Percentiles rank a stretch among this genome's conserved stretches.
These are phyloP conservation scores for Tuberolachnus salignus DNA, from an alignment of 2,888 invertebrate genomes.

Conservation along the genomic window DNA sequence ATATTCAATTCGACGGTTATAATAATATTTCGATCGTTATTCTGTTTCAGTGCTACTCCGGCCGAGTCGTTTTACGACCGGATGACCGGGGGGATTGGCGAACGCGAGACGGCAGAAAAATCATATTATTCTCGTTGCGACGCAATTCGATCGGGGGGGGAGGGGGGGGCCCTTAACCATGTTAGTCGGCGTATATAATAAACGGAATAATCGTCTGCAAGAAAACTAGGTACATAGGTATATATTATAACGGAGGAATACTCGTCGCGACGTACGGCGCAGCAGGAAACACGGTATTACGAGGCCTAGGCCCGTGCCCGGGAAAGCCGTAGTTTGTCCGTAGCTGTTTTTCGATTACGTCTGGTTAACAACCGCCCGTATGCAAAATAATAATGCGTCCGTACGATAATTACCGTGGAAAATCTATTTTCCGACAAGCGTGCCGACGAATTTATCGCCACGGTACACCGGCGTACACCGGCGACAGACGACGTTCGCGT, in stretches of 20 bases:
- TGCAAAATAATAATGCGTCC: not conserved
- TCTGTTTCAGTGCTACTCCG: not conserved
- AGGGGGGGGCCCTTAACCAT: too few relatives aligned
- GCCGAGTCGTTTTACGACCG: slow-evolving; percentile 34
- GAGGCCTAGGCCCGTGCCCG: slow-evolving; percentile 49
- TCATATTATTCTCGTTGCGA: slow-evolving; percentile 29
- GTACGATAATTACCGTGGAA: slow-evolving; percentile 16
- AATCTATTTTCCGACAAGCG: slow-evolving; percentile 33
- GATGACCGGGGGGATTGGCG: not conserved
- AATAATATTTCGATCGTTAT: slow-evolving; percentile 4
- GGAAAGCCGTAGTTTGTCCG: slow-evolving; percentile 19
- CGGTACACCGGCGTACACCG: too few relatives aligned
- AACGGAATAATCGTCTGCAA: slow-evolving; percentile 44
- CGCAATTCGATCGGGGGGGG: slow-evolving; percentile 34
- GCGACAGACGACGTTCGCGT: not conserved
- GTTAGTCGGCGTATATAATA: too few relatives aligned
- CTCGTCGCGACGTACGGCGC: slow-evolving; percentile 1
- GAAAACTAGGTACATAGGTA: slow-evolving; percentile 22
- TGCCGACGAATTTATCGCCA: too few relatives aligned
- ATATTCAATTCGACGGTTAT: not conserved
- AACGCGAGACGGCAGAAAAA: not conserved
- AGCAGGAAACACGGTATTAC: slow-evolving; percentile 43
- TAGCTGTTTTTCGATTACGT: slow-evolving; percentile 23
- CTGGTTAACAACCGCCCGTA: too few relatives aligned
- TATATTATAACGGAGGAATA: too few relatives aligned